Percentiles rank a stretch among this genome's conserved stretches.
phyloP scores from a whole-genome alignment of 2,113 vertebrate species.

The Rhinoptilus africanus region DNA sequence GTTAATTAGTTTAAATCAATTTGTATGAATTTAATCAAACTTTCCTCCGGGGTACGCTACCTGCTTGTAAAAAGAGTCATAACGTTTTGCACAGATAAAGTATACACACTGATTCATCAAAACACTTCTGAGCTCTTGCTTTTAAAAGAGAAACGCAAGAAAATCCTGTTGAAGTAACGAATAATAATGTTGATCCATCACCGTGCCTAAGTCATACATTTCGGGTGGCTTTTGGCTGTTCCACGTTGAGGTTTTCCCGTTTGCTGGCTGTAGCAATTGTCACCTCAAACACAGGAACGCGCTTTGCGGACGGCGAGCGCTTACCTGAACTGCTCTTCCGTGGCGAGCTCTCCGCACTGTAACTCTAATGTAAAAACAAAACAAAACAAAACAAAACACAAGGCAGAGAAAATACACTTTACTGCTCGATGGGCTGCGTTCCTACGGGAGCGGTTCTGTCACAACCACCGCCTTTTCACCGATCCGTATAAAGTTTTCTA shows the following conservation, averaged over 20 bases:
- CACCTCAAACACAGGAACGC: background rate
- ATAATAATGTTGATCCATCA: background rate
- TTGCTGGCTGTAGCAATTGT: background rate
- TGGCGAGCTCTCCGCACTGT: background rate
- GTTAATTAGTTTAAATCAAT: background rate
- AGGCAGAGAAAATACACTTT: background rate
- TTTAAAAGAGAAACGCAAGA: background rate
- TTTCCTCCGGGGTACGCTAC: background rate
- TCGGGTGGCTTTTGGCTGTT: background rate
- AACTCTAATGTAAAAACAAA: background rate
- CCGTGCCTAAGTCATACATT: background rate
- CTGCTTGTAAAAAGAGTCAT: background rate
- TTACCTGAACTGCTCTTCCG: background rate
- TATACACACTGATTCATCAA: background rate
- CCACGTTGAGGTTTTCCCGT: background rate
- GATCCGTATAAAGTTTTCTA: rapidly evolving
- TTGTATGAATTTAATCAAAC: background rate
- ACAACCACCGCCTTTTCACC: background rate
- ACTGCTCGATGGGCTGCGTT: background rate
- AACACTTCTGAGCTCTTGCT: background rate
- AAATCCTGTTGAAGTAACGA: background rate
- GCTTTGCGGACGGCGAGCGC: background rate
- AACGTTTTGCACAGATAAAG: background rate
- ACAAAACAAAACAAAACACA: background rate
- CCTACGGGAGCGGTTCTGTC: background rate